Evolutionary conservation across 1,140 invertebrate species (phyloP).

Genomic region (Hylaeus volcanicus): DNA sequence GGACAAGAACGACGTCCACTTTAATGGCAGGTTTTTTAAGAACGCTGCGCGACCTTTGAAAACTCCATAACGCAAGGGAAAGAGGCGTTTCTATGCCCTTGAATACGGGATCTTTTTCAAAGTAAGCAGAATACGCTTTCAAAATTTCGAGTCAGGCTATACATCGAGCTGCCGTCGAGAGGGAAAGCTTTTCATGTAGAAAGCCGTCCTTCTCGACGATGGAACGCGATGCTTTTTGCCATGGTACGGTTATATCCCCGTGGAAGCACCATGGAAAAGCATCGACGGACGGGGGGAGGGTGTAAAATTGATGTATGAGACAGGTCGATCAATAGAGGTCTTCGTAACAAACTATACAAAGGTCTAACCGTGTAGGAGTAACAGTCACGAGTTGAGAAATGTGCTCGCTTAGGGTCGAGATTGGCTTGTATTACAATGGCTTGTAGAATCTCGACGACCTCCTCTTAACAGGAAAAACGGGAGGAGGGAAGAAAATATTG

Average conservation of each 20-base stretch:
- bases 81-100: background rate
- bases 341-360: constrained; percentile 29
- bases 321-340: constrained; percentile 37
- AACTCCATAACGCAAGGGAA: no score
- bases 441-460: no score
- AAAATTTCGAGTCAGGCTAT: background rate
- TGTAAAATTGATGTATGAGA: constrained; percentile 44
- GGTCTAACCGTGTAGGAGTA: no score
- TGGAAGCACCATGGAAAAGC: constrained; percentile 17
- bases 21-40: no score
- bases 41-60: no score
- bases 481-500: background rate
- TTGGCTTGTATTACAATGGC: background rate
- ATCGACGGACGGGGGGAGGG: constrained; percentile 1
- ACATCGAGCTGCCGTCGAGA: background rate
- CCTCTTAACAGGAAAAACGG: background rate
- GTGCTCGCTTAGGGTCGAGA: background rate
- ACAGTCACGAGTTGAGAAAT: background rate
- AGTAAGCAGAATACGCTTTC: constrained; percentile 4
- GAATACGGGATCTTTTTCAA: background rate
- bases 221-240: constrained; percentile 39
- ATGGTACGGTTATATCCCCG: constrained; percentile 11
- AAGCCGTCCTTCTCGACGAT: constrained; percentile 13
- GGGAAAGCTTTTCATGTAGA: constrained; percentile 28
- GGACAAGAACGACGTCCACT: no score